Base-by-base conservation (phyloP, 2,113 vertebrate genomes). In the Gobius niger region DNA sequence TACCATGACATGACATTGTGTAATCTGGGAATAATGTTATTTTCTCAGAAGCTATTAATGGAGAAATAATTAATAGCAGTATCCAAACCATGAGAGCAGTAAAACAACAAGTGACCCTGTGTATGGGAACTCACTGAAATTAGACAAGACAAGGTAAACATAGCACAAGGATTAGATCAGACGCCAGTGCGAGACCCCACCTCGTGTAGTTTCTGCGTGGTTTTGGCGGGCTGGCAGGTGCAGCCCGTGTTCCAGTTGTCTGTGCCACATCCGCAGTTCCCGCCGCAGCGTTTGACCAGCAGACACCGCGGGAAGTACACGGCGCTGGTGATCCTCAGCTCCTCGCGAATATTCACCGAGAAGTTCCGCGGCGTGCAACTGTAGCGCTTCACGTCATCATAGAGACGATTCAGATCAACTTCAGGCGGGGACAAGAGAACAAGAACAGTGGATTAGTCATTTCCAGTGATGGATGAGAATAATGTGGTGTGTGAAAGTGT, bases 301-400 rank as follows among this genome's bases (percentile, higher is more conserved):
- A 99, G 93, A 83, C 97, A 99, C 5, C 96, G 96, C 0, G 97
- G 97, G 78, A 99, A 98, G 92, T 98, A 98, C 66, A 98, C 95
- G 0, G 92, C 94, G 0, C 89, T 96, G 84, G 94, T 95, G 74
- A 91, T 80, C 83, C 89, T 95, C 77, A 99, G 92, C 86, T 99
- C 97, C 80, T 98, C 96, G 7, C 96, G 91, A 68, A 99, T 85
- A 81, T 97, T 98, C 11, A 98, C 94, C 0, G 97, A 98, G 79
- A 94, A 95, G 86, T 99, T 99, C 24, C 96, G 93, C 0, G 97
- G 97, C 2, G 97, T 98, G 71, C 97, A 99, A 65, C 98, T 99
- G 88, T 96, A 99, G n/a, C 94, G 93, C 82, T 94, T 97, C 72
- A 95, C 96, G 0, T 99, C 98, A 4, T 98, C 96, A 3, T 96